These are phyloP conservation scores for Scaptomyza polygonia DNA, from an alignment of 2,888 invertebrate species.

Conservation along the genomic window DNA sequence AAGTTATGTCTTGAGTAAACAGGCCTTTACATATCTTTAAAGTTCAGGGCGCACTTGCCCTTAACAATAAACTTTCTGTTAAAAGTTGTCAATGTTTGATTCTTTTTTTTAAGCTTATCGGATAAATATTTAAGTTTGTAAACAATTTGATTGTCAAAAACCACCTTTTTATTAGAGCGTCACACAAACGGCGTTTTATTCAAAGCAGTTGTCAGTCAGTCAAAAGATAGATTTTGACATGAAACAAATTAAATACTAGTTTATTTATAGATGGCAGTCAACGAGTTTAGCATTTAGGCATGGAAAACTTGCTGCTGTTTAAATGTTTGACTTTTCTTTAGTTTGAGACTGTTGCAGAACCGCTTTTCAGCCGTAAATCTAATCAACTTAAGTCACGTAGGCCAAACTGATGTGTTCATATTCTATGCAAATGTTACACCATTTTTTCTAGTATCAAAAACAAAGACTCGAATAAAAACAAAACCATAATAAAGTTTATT, in stretches of 20 bases:
- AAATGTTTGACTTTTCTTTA: constrained; percentile 33
- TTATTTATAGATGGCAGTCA: constrained; percentile 22
- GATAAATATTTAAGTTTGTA: background rate
- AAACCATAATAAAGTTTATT: constrained; percentile 47
- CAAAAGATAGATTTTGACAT: constrained; percentile 7
- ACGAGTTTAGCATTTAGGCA: constrained; percentile 39
- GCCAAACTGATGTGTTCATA: constrained; percentile 37
- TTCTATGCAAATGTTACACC: constrained; percentile 45
- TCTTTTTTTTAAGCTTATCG: background rate
- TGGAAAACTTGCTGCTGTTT: constrained; percentile 46
- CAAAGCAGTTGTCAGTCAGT: too few species aligned
- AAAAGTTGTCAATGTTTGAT: background rate
- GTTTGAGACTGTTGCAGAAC: constrained; percentile 43
- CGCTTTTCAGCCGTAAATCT: constrained; percentile 29
- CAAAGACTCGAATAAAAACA: background rate
- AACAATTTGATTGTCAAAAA: too few species aligned
- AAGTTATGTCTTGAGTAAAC: too few species aligned
- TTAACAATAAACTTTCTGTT: background rate
- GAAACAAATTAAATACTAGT: constrained; percentile 12
- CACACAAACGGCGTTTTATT: too few species aligned
- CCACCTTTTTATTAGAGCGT: background rate
- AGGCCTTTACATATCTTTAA: too few species aligned
- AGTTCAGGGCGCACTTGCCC: too few species aligned
- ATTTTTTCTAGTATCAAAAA: constrained; percentile 7
- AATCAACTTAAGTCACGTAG: constrained; percentile 64